Evolutionary conservation across 1,140 invertebrate species (phyloP).

Genomic region (Eriocheir sinensis): DNA sequence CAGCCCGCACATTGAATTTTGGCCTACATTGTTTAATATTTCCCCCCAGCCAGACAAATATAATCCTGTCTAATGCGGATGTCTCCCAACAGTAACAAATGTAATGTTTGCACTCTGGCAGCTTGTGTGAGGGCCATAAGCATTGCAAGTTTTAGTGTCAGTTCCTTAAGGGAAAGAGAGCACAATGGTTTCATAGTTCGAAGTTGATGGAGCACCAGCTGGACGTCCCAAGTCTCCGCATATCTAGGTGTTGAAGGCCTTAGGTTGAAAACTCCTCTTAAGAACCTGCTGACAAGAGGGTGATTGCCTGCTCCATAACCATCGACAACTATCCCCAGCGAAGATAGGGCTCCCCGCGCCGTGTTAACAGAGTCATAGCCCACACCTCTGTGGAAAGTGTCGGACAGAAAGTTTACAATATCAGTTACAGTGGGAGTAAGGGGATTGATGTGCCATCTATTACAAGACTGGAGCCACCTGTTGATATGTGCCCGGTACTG

Average conservation of each 20-base stretch:
- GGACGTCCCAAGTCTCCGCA: slow-evolving; percentile 30
- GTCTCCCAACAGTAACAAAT: slow-evolving; percentile 13
- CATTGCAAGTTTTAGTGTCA: slow-evolving; percentile 23
- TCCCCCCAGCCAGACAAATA: slow-evolving; percentile 7
- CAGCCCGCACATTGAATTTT: slow-evolving; percentile 17
- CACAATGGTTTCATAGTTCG: background rate
- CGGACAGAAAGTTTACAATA: background rate
- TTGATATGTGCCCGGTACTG: slow-evolving; percentile 11
- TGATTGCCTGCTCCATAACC: background rate
- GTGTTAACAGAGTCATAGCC: slow-evolving; percentile 34
- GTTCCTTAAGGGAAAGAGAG: slow-evolving; percentile 19
- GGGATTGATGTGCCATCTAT: background rate
- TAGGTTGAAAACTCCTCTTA: slow-evolving; percentile 31
- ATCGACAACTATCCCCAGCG: slow-evolving; percentile 31
- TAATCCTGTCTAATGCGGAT: slow-evolving; percentile 18
- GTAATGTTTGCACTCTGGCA: slow-evolving; percentile 36
- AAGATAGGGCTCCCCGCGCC: background rate
- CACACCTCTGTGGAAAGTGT: slow-evolving; percentile 35
- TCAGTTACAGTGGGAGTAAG: slow-evolving; percentile 21
- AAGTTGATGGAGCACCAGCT: background rate
- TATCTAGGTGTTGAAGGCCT: background rate
- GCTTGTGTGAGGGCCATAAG: slow-evolving; percentile 19
- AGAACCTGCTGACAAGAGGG: slow-evolving; percentile 7
- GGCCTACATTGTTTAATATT: slow-evolving; percentile 41
- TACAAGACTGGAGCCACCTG: background rate